Evolutionary conservation across 2,797 vertebrate species (phyloP), one percentile per base, ranked within the genome.

Genomic region (Macropodus opercularis): DNA sequence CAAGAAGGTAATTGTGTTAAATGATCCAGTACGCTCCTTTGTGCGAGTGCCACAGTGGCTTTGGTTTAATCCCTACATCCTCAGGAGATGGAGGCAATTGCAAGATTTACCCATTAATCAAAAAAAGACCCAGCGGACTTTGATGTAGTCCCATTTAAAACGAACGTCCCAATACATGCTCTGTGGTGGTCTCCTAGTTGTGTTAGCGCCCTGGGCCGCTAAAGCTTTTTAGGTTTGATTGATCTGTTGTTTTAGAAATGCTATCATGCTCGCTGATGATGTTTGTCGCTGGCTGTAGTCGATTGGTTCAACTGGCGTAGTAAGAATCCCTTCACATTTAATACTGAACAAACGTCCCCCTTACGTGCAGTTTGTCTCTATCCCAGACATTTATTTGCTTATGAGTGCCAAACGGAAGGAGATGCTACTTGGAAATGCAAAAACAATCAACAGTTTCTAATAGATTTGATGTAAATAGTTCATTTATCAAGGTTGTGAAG

Each of bases 1-100:
- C 79, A 74, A 60, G 78, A 68, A 65, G 72, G 59, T 87, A 87
- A 85, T 86, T 83, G 74, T 80, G 63, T 85, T 84, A 84, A 86
- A 86, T 85, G 73, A 85, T 74, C 78, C 67, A 56, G 65, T 57
- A 29, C 39, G 26, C 64, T 74, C 39, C 69, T 84, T 87, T 88
- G 52, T 80, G 69, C 84, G 72, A 64, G 50, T 62, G 60, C 53
- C 59, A 63, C 17, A 18, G 49, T 48, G 52, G 70, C 68, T 78
- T 84, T 77, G 63, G 81, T 82, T 80, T 81, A 79, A 84, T 81
- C 62, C 75, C 38, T 41, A 51, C 62, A 58, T 74, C 60, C 83
- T 78, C 63, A 59, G 58, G 46, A 77, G 63, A 73, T 52, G 38
- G 77, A 60, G 52, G 52, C 73, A 73, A 59, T 72, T 78, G 62